Evolutionary conservation across 2,797 vertebrate genomes (phyloP).

Genomic region (Hafferia zeledoni): DNA sequence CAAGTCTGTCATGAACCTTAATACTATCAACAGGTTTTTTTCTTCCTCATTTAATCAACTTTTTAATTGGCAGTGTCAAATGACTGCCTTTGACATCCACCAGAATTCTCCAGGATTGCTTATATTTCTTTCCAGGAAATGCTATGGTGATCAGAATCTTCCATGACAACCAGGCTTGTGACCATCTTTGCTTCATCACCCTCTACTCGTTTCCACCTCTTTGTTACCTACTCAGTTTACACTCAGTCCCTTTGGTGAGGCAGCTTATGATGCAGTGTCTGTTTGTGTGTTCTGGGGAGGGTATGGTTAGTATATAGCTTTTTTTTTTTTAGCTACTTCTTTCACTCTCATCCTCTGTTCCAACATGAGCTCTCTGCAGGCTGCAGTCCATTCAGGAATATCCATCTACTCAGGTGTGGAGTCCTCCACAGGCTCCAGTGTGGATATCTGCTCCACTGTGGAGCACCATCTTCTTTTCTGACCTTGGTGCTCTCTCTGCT

Average conservation of each 20-base stretch:
- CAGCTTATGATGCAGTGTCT: accelerated
- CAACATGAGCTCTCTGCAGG: not conserved
- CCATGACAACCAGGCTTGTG: not conserved
- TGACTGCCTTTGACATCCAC: not conserved
- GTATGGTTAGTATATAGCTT: not conserved
- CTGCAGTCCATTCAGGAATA: not conserved
- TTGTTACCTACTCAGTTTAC: not conserved
- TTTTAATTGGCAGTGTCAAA: not conserved
- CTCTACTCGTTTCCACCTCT: accelerated
- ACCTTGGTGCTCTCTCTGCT: not conserved
- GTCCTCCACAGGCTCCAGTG: accelerated
- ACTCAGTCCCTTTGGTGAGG: not conserved
- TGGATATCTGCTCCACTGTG: not conserved
- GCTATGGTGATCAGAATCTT: not conserved
- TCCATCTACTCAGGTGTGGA: not conserved
- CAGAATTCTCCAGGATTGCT: not conserved
- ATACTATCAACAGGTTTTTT: not conserved
- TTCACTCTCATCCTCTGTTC: not conserved
- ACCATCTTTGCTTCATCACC: not conserved
- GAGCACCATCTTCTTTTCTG: not conserved
- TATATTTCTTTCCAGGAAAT: not conserved
- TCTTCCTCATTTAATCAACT: not conserved
- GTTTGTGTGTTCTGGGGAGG: not conserved
- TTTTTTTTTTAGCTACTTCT: not conserved
- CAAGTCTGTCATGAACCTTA: not conserved